Evolutionary conservation across 1,140 invertebrate genomes (phyloP).

Genomic region (Scaptomyza pallida): DNA sequence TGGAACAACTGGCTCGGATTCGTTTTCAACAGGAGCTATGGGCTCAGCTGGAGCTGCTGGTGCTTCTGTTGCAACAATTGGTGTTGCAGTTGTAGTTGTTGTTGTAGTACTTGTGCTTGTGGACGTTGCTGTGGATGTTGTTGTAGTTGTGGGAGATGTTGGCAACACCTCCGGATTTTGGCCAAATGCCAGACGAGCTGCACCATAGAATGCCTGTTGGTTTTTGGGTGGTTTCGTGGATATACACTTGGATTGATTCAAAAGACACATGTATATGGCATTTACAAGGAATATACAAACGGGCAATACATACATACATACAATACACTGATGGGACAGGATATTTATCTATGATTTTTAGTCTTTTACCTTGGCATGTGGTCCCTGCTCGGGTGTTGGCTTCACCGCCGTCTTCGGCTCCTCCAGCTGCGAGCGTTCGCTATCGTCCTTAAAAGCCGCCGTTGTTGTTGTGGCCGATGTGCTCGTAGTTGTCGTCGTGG

Average conservation of each 20-base stretch:
- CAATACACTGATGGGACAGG: conserved; percentile 15
- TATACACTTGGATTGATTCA: conserved; percentile 73
- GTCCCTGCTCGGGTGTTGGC: conserved; percentile 25
- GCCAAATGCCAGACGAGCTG: conserved; percentile 80
- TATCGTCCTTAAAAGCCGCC: conserved; percentile 62
- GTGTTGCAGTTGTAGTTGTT: conserved; percentile 35
- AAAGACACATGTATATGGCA: conserved; percentile 68
- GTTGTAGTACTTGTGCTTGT: conserved; percentile 40
- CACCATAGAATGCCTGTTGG: conserved; percentile 80
- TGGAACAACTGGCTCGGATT: conserved; percentile 3
- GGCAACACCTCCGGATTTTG: conserved; percentile 81
- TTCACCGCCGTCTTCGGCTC: conserved; percentile 61
- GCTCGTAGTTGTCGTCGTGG: conserved; percentile 69
- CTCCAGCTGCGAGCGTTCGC: conserved; percentile 63
- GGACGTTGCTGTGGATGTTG: conserved; percentile 55
- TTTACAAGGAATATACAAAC: conserved; percentile 62
- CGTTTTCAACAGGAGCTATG: background rate
- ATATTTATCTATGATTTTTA: conserved; percentile 16
- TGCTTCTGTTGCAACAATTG: conserved; percentile 16
- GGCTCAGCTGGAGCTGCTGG: background rate
- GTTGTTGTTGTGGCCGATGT: conserved; percentile 70
- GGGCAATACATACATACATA: conserved; percentile 26
- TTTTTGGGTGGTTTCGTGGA: conserved; percentile 81
- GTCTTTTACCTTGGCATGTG: conserved; percentile 64
- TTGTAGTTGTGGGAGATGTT: conserved; percentile 66